phyloP scores from a whole-genome alignment of 2,797 vertebrate genomes.

The Muscicapa striata region DNA sequence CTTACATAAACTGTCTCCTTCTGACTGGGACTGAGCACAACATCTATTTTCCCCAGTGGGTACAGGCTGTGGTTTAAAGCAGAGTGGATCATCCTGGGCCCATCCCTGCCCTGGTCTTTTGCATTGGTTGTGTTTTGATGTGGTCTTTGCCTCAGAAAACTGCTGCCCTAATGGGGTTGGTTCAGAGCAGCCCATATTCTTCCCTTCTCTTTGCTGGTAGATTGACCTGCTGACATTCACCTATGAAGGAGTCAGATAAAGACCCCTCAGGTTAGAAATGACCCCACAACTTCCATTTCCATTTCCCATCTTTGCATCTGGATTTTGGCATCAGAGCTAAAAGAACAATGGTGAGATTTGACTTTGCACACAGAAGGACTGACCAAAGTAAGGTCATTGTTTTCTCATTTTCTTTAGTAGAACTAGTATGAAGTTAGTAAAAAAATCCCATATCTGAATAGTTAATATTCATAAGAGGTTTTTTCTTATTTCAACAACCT shows the following conservation, averaged over 20 bases:
- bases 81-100: not conserved
- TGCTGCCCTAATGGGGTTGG: fast-evolving
- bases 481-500: constrained; percentile 42
- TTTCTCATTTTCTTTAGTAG: not conserved
- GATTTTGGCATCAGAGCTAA: not conserved
- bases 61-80: not conserved
- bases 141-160: not conserved
- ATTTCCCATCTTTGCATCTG: not conserved
- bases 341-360: not conserved
- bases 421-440: not conserved
- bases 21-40: not conserved
- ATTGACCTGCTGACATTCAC: not conserved
- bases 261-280: not conserved
- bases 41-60: not conserved
- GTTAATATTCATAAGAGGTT: constrained; percentile 58
- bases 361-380: not conserved
- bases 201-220: not conserved
- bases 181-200: not conserved
- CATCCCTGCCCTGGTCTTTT: not conserved
- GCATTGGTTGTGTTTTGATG: not conserved
- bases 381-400: not conserved
- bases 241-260: not conserved
- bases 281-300: not conserved
- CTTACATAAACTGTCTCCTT: not conserved
- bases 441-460: not conserved